A percentile compares a stretch with the other conserved stretches of the same genome.
Evolutionary conservation across 2,113 vertebrate species (phyloP).

Genomic region (Pachyramphus minor): DNA sequence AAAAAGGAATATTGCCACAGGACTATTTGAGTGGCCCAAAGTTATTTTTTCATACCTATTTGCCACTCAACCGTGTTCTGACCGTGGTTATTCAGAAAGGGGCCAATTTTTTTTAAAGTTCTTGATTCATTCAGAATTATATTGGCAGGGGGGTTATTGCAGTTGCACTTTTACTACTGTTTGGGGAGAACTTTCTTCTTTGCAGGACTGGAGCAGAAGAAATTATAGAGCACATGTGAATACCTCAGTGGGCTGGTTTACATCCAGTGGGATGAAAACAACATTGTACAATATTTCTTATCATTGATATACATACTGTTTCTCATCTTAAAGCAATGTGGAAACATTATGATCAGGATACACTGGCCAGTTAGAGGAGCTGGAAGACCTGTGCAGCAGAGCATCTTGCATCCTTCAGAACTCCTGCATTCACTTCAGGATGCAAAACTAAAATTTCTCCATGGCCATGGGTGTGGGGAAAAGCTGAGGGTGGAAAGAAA

Average conservation of each 20-base stretch:
- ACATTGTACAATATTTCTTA: neutral
- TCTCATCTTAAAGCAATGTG: neutral
- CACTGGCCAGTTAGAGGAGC: neutral
- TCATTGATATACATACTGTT: neutral
- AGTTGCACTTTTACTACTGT: constrained; percentile 50
- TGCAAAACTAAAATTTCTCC: neutral
- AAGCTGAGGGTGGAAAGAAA: neutral
- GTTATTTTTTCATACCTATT: neutral
- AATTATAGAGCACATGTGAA: constrained; percentile 38
- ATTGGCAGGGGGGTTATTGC: neutral
- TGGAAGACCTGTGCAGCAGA: neutral
- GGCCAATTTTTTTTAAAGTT: neutral
- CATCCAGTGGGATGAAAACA: constrained; percentile 13
- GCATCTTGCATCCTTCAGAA: neutral
- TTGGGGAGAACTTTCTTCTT: neutral
- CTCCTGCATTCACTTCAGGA: neutral
- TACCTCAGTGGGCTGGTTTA: constrained; percentile 31
- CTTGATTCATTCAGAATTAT: neutral
- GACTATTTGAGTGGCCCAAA: neutral
- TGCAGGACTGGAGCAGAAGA: constrained; percentile 6
- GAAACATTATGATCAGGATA: neutral
- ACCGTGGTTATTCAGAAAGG: neutral
- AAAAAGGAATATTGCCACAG: neutral
- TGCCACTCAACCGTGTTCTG: neutral
- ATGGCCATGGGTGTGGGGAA: neutral